Conservation (phyloP, 1,140 invertebrate species). For the Drosophila truncata region DNA sequence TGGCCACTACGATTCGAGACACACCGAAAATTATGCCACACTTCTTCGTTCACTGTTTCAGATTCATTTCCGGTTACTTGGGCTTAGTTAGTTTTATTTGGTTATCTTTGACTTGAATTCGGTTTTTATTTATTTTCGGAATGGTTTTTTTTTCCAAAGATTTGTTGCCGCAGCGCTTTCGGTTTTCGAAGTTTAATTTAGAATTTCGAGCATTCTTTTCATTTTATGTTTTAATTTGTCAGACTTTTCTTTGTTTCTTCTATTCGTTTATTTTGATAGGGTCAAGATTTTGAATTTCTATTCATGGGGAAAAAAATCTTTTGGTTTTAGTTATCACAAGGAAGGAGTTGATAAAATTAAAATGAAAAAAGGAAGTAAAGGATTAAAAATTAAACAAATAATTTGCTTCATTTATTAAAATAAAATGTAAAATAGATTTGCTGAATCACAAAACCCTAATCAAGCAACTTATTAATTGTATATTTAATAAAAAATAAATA, state of each 20-base stretch:
- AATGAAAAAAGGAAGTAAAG: neutral
- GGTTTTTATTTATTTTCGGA: neutral
- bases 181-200: conserved; percentile 49
- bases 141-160: conserved; percentile 42
- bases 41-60: conserved; percentile 45
- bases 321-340: neutral
- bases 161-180: conserved; percentile 78
- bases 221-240: conserved; percentile 12
- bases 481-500: no score
- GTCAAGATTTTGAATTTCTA: conserved; percentile 28
- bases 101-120: conserved; percentile 11
- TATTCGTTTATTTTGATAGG: neutral
- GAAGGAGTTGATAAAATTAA: no score
- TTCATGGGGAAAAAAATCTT: neutral
- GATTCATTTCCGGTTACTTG: conserved; percentile 33
- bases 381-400: no score
- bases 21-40: conserved; percentile 47
- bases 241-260: conserved; percentile 4
- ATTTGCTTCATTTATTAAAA: neutral
- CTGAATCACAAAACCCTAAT: no score
- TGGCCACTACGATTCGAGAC: conserved; percentile 28
- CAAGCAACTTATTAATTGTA: no score
- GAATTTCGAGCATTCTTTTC: conserved; percentile 38
- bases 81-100: conserved; percentile 27
- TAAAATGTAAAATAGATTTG: neutral